Evolutionary conservation across 2,888 invertebrate species (phyloP), one percentile per base, ranked within the genome.

Genomic region (Exephanes ischioxanthus): DNA sequence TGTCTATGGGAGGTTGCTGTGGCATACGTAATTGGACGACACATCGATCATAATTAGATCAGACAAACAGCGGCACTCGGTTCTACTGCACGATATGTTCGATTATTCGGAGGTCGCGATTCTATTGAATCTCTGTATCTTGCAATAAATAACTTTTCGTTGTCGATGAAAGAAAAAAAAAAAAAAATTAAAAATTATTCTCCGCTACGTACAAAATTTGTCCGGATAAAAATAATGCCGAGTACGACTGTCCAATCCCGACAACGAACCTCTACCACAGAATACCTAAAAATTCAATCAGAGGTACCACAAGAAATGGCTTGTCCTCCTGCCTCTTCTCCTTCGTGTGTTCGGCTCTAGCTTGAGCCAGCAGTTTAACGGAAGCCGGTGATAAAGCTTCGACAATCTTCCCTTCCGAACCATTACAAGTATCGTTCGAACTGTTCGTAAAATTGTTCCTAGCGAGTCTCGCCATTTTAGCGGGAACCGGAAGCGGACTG

Each of bases 301-400:
- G 80, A 89, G 79, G 67, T 93, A 93, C 93, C 93, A 88, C 89
- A 80, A 87, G 72, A 86, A 90, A 89, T 86, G 89, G 80, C 51
- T 89, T 89, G 80, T 91, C 91, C 87, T 90, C 86, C 58, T 70
- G 68, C 61, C 63, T 80, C 81, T 84, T 85, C 33, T 67, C 67
- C 70, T 68, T 77, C 45, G 14, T 30, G 37, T 77, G 53, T 66
- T 86, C 83, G 33, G 33, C 48, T 71, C 61, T 80, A 9, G 11
- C 11, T 33, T 53, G 58, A 48, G 66, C 67, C 45, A 55, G 72
- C 30, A 80, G 48, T 37, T 76, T 85, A 6, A 63, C 51, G 45
- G 58, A 68, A 16, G 76, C 16, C 16, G 72, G 67, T 14, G 68
- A 77, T 63, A 85, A 63, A 41, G 45, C 61, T 26, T 71, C 71